These are phyloP conservation scores for Lepus europaeus DNA, from an alignment of 2,113 vertebrate genomes.

Conservation along the genomic window DNA sequence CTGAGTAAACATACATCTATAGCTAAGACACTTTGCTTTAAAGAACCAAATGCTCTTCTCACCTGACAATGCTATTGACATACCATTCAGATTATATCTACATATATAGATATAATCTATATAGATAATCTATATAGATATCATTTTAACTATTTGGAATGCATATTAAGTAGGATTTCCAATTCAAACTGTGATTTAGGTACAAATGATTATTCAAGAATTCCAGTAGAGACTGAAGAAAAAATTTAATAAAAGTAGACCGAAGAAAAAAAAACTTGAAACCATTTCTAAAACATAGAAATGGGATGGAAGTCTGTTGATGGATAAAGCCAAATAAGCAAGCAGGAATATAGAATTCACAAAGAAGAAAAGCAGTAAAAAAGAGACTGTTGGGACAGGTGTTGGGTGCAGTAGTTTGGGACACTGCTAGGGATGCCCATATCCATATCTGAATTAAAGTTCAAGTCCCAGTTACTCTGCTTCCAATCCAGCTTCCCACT, in stretches of 20 bases:
- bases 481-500: too few species aligned
- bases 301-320: not conserved
- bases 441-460: too few species aligned
- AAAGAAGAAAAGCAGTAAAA: not conserved
- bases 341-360: not conserved
- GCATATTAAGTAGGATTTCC: constrained; percentile 4
- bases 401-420: too few species aligned
- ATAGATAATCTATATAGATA: too few species aligned
- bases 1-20: not conserved
- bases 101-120: too few species aligned
- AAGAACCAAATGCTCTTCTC: not conserved
- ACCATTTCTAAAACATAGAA: not conserved
- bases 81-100: not conserved
- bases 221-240: not conserved
- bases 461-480: too few species aligned
- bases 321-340: not conserved
- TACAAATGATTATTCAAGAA: constrained; percentile 10
- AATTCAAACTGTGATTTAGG: not conserved
- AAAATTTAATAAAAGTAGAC: not conserved
- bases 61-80: not conserved
- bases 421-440: too few species aligned
- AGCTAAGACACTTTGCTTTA: constrained; percentile 21
- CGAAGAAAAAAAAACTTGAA: not conserved
- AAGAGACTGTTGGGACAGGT: not conserved
- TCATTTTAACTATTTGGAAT: not conserved